Base-by-base conservation (phyloP, 2,113 vertebrate species). In the Eptesicus fuscus region DNA sequence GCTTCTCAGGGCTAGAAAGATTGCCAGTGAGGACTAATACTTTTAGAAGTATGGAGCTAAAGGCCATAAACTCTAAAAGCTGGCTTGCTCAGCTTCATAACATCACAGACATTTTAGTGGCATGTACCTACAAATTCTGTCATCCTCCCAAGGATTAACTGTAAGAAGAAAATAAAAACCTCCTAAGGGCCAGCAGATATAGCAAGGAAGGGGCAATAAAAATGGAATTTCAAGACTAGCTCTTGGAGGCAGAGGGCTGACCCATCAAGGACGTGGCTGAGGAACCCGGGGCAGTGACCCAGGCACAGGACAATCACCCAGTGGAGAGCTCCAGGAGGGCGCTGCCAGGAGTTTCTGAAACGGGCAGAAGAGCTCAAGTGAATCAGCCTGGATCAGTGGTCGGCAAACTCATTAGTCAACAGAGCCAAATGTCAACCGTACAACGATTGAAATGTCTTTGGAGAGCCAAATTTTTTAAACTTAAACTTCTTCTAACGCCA, bases 321-420 rank as follows among this genome's bases (percentile, higher is more conserved):
- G 28, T 0, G 3, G 76, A 92, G 51, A 82, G 13, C 30, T 79
- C n/a, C 10, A 14, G 5, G 14, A 65, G 9, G 5, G 4, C 5
- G 1, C 73, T 35, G 13, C 5, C 6, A 47, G 14, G 9, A 7
- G 7, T 20, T 63, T 79, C 51, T 87, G 42, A n/a, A 76, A 5
- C 20, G 1, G 8, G 12, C 4, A 69, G 25, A 83, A 30, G 37
- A 77, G 3, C 30, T 61, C n/a, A 37, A 51, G 23, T 67, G 10
- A 67, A 23, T 8, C 11, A 65, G 9, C 2, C 9, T 2, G 8
- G 12, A 17, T 0, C 37, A 37, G 37, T 37, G 3, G 37, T 37
- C 37, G 4, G 37, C 37, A 37, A 37, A 37, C 37, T 37, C 37
- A 37, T 37, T 37, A 37, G 37, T 37, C 37, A 37, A 37, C 37